Base-by-base conservation (phyloP, 2,113 vertebrate genomes). In the Atractosteus spatula region DNA sequence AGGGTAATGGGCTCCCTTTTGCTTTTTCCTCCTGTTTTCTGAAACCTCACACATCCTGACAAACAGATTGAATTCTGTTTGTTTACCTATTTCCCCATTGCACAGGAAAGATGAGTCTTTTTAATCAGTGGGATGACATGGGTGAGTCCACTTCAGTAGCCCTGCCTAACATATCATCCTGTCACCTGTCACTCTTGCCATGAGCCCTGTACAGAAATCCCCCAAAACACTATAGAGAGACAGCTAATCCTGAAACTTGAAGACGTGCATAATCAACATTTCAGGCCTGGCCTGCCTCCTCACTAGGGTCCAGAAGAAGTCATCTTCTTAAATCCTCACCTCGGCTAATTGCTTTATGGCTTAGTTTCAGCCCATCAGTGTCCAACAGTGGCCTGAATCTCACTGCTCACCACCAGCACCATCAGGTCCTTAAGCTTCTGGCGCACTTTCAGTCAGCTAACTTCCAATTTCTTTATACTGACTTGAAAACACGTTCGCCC, bases 261-360 rank as follows among this genome's bases (percentile, higher is more conserved):
- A 29, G 13, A 13, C 57, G 57, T n/a, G 57, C 29, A 6, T 59
- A 59, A n/a, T 14, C n/a, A 13, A 11, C n/a, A n/a, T 8, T 13
- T 59, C 57, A 59, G 57, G 57, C 13, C n/a, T n/a, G n/a, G 57
- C 57, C n/a, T 59, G 11, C n/a, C n/a, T 59, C 57, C 57, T 51
- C 5, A 10, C 47, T 10, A 10, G 47, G n/a, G 57, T 59, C 57
- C n/a, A n/a, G 12, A 59, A 59, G 57, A 16, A 8, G 57, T n/a
- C 57, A 11, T 59, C 47, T 59, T 13, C 14, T n/a, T 3, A 5
- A 5, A 59, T 3, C 5, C 14, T 3, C n/a, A n/a, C n/a, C 12
- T 16, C 57, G 11, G 57, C 57, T 59, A 59, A 59, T 59, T 59
- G 57, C 57, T 16, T n/a, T 13, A 59, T 8, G n/a, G 57, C 57